A percentile compares a stretch with the other conserved stretches of the same genome.
Evolutionary conservation across 2,113 vertebrate species (phyloP).

Genomic region (Atractosteus spatula): DNA sequence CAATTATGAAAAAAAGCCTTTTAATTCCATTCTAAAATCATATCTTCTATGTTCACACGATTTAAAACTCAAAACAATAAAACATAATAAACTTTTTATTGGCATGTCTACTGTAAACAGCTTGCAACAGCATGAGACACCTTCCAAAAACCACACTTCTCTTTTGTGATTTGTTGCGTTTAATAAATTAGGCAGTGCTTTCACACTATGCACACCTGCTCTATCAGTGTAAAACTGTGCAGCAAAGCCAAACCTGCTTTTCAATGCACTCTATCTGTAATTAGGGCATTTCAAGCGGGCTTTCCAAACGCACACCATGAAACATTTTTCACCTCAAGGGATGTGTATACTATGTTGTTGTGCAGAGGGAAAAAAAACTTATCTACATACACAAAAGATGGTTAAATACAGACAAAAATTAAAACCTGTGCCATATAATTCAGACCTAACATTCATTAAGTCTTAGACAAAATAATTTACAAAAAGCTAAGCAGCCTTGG

Average conservation of each 20-base stretch:
- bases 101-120: constrained; percentile 96
- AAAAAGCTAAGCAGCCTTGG: constrained; percentile 35
- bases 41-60: constrained; percentile 56
- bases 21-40: constrained; percentile 62
- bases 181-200: constrained; percentile 73
- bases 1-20: constrained; percentile 53
- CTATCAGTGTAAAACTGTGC: constrained; percentile 50
- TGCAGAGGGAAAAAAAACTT: constrained; percentile 37
- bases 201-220: constrained; percentile 54
- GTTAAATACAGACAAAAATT: constrained; percentile 42
- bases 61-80: constrained; percentile 52
- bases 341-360: constrained; percentile 27
- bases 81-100: constrained; percentile 76
- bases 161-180: constrained; percentile 49
- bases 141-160: constrained; percentile 64
- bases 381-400: constrained; percentile 42
- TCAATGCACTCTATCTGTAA: no score
- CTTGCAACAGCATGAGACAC: constrained; percentile 83
- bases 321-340: constrained; percentile 12
- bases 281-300: no score
- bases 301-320: not conserved
- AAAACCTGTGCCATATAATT: constrained; percentile 45
- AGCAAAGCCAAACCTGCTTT: constrained; percentile 57
- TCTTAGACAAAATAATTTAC: constrained; percentile 60
- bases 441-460: constrained; percentile 42